Evolutionary conservation across 1,140 invertebrate species (phyloP), one percentile per base, ranked within the genome.

Genomic region (Hycleus phaleratus): DNA sequence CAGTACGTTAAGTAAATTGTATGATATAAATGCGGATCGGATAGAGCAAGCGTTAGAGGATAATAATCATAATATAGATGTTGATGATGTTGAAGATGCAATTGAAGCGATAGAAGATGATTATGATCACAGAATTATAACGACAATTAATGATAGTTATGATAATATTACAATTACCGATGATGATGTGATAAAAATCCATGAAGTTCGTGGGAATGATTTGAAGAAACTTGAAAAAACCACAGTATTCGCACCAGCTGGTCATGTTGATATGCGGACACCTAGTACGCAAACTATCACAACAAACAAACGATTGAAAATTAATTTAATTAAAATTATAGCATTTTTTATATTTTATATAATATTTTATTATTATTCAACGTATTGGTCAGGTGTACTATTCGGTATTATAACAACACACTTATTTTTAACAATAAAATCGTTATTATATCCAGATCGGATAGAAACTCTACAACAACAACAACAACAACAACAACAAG

Each of bases 81-180:
- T 18, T 18, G 74, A 77, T 2, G 76, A 75, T 25, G 72, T 81
- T 9, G 80, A 82, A 61, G 78, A 75, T 58, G 80, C 77, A 3
- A 66, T 81, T 0, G 80, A 82, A 59, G 79, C 77, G 25, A 73
- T 78, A 3, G 79, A 80, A 63, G 69, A 71, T 9, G 38, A 56
- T 0, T 59, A 67, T 39, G 32, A 32, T 50, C 58, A 12, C 59
- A 64, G 32, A 45, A 46, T 40, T 26, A 58, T 25, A 11, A 12
- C 5, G 12, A 56, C 9, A 42, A 42, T 46, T 61, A 26, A 49
- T 5, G 12, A 66, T n/a, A 60, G 62, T 47, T 61, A 66, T 40
- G 69, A 67, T 49, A 72, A 72, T 49, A 63, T 72, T 9, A 60
- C 68, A 8, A 42, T 42, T 24, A 18, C 18, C 18, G 63, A 63